phyloP scores from a whole-genome alignment of 2,797 vertebrate species.

The Chiroxiphia lanceolata region DNA sequence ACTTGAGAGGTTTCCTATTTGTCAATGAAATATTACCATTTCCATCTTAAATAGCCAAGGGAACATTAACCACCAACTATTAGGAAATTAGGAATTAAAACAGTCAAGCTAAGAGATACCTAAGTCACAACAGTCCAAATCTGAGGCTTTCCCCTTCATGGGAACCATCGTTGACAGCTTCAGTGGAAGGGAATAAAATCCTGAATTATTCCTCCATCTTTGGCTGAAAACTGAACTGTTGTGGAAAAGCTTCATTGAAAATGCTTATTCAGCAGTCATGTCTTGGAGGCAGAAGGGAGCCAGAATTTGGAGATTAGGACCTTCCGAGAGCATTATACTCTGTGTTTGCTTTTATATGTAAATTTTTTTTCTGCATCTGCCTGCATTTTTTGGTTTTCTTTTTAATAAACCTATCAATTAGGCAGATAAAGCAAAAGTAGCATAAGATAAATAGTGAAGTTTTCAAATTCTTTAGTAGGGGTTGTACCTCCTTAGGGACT shows the following conservation, averaged over 20 bases:
- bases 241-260: neutral
- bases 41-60: neutral
- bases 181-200: neutral
- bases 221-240: neutral
- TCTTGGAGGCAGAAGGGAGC: neutral
- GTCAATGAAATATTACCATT: neutral
- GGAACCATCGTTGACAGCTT: neutral
- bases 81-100: neutral
- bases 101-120: neutral
- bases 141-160: neutral
- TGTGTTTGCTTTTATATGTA: constrained; percentile 18
- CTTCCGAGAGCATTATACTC: neutral
- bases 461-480: constrained; percentile 3
- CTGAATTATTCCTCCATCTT: neutral
- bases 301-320: neutral
- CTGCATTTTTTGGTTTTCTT: neutral
- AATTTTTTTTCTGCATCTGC: neutral
- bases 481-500: neutral
- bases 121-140: neutral
- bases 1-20: neutral
- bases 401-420: constrained; percentile 50
- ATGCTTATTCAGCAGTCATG: neutral
- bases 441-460: neutral
- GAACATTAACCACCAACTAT: neutral
- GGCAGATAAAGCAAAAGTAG: constrained; percentile 22